phyloP scores from a whole-genome alignment of 2,888 invertebrate genomes.

The Thereva nobilitata region DNA sequence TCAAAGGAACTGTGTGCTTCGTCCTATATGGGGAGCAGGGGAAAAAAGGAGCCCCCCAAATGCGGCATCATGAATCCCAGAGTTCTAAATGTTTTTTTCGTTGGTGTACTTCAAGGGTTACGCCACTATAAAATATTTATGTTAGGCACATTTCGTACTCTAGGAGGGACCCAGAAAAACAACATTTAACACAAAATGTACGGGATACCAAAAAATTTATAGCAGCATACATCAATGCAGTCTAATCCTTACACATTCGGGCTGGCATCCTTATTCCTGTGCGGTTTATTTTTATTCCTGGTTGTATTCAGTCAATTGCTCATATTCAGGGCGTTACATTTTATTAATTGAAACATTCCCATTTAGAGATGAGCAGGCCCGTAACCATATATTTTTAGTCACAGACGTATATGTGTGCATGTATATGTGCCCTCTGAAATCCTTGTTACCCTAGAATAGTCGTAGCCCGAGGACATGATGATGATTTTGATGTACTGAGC shows the following conservation, averaged over 20 bases:
- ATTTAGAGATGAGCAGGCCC: no score
- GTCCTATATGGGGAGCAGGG: no score
- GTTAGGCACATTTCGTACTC: constrained; percentile 29
- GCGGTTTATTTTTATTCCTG: constrained; percentile 12
- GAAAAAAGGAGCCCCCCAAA: not conserved
- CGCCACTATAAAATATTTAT: constrained; percentile 41
- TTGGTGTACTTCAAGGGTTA: constrained; percentile 37
- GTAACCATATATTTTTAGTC: no score
- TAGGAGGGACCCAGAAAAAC: not conserved
- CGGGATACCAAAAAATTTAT: constrained; percentile 27
- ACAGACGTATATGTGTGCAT: no score
- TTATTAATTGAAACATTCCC: no score
- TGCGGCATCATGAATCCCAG: constrained; percentile 25
- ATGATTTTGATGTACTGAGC: no score
- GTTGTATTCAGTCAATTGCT: constrained; percentile 13
- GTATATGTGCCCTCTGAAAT: no score
- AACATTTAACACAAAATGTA: constrained; percentile 20
- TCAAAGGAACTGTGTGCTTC: no score
- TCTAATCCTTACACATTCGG: not conserved
- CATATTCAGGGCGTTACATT: not conserved
- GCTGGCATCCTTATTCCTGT: constrained; percentile 23
- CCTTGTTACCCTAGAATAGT: no score
- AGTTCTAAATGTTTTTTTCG: constrained; percentile 31
- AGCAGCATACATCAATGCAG: constrained; percentile 27
- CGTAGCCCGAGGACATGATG: no score